A percentile compares a stretch with the other conserved stretches of the same genome.
Conservation (phyloP, 2,113 vertebrate genomes). For the Tonatia bakeri region DNA sequence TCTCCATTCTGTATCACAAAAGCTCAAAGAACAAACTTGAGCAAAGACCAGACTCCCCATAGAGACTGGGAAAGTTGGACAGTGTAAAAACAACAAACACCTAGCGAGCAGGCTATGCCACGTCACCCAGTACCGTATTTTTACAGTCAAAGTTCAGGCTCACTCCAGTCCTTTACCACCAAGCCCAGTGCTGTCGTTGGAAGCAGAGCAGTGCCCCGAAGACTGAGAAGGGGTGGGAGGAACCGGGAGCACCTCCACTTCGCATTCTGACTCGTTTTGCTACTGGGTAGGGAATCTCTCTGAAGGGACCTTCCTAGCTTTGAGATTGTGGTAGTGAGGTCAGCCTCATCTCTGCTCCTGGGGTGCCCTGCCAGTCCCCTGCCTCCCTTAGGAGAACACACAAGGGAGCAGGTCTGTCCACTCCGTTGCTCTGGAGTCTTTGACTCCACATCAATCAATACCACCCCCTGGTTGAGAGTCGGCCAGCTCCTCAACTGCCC, state of each 20-base stretch:
- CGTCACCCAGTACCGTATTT: not conserved
- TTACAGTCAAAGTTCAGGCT: not conserved
- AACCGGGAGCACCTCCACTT: not conserved
- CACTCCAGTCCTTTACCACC: not conserved
- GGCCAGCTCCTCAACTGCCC: not conserved
- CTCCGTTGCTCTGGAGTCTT: not conserved
- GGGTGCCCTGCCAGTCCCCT: not conserved
- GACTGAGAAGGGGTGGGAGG: not conserved
- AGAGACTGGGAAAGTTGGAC: not conserved
- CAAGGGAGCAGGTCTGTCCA: not conserved
- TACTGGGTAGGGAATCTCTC: not conserved
- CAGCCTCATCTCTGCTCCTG: not conserved
- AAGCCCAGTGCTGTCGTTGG: not conserved
- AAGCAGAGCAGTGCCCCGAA: not conserved
- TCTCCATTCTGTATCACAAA: not conserved
- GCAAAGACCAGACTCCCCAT: not conserved
- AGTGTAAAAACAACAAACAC: too few species aligned
- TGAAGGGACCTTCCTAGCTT: not conserved
- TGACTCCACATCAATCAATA: not conserved
- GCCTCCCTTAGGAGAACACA: not conserved
- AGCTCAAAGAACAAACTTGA: not conserved
- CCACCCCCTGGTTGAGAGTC: not conserved
- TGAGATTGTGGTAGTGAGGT: not conserved
- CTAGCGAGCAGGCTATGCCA: not conserved
- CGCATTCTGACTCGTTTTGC: not conserved